Evolutionary conservation across 1,140 invertebrate species (phyloP), one percentile per base, ranked within the genome.

Genomic region (Drosophila novamexicana): DNA sequence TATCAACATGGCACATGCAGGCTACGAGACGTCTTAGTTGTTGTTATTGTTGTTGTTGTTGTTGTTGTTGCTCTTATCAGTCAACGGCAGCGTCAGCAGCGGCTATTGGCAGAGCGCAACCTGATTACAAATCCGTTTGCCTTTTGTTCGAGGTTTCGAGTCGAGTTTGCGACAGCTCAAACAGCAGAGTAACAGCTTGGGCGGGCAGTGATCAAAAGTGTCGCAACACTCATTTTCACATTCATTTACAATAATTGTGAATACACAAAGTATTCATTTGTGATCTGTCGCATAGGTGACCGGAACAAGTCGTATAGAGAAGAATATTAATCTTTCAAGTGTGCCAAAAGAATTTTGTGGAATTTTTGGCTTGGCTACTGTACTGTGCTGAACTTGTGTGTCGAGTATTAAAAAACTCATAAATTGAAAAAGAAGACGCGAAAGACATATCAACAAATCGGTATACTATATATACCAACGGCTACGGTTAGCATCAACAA

Each of bases 61-160:
- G 47, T 32, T 63, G 61, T 36, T 32, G 14, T 50, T 18, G 53
- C 7, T 39, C 39, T 58, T 44, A 42, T 64, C 79, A 53, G 79
- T 81, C 52, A 71, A 50, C 37, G 36, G 54, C 57, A 53, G 54
- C 63, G 45, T 50, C 57, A 52, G 73, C 64, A 39, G 73, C 64
- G 47, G 39, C 65, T 59, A 61, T 56, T 58, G 58, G 45, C 75
- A 49, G 64, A 69, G 69, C 64, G 10, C 63, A 75, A 62, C 65
- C 83, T 63, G 84, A 89, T 89, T 89, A 86, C 59, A 63, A 70
- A 54, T 45, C 29, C 63, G 64, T 54, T 65, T 68, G 77, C 67
- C 75, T 89, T 89, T 89, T 89, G 84, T 89, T 88, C 84, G 84
- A 88, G 84, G 84, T 67, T 89, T 89, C 84, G 52, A 84, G 80